Conservation (phyloP, 2,888 invertebrate species). For the Apeira syringaria region DNA sequence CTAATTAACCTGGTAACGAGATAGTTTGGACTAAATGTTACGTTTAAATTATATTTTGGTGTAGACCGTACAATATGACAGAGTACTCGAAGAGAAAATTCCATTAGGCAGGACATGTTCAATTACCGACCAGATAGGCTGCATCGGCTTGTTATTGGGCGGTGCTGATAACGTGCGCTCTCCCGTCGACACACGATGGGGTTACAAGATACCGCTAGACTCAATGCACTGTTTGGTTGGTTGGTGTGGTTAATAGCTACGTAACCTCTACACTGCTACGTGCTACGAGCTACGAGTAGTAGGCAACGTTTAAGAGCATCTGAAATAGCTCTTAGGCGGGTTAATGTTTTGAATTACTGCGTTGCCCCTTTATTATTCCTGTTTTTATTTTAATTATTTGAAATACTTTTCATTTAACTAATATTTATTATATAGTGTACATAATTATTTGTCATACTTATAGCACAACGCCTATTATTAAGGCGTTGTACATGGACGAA, state of each 20-base stretch:
- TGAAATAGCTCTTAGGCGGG: too few relatives aligned
- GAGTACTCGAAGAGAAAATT: slow-evolving; percentile 51
- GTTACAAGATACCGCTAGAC: slow-evolving; percentile 30
- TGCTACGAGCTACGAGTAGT: slow-evolving; percentile 15
- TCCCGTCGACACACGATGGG: slow-evolving; percentile 35
- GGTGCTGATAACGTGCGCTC: slow-evolving; percentile 19
- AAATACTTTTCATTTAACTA: too few relatives aligned
- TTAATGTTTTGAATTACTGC: too few relatives aligned
- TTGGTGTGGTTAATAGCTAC: slow-evolving; percentile 42
- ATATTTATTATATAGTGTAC: too few relatives aligned
- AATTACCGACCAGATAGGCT: slow-evolving; percentile 58
- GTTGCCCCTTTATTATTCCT: too few relatives aligned
- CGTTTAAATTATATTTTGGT: too few relatives aligned
- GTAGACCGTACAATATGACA: neutral
- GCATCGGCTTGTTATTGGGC: slow-evolving; percentile 39
- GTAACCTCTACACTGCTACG: slow-evolving; percentile 24
- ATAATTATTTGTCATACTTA: too few relatives aligned
- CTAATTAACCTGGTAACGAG: too few relatives aligned
- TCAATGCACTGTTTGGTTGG: slow-evolving; percentile 11
- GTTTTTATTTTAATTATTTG: too few relatives aligned
- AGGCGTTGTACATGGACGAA: too few relatives aligned
- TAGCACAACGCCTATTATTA: too few relatives aligned
- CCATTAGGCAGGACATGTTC: slow-evolving; percentile 72
- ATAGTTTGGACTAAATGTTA: too few relatives aligned
- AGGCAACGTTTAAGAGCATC: slow-evolving; percentile 5